phyloP scores from a whole-genome alignment of 92 coral and sea anemone genomes.

The Plumapathes pennacea region DNA sequence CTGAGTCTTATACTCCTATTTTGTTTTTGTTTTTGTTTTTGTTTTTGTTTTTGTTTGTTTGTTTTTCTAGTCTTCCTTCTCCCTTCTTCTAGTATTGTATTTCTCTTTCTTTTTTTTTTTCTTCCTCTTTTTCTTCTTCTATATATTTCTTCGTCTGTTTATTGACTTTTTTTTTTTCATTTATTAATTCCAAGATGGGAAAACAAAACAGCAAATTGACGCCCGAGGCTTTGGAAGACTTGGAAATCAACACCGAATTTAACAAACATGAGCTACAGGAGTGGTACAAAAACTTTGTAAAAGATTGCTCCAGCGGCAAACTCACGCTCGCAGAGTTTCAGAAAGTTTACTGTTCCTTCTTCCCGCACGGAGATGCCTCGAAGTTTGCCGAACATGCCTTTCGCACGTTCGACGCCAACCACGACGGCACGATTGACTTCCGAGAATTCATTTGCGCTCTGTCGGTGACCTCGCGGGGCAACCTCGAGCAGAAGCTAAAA shows the following conservation, averaged over 20 bases:
- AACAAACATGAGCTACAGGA: constrained; percentile 90
- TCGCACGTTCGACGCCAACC: constrained; percentile 88
- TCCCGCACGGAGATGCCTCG: constrained; percentile 98
- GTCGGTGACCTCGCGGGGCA: constrained; percentile 97
- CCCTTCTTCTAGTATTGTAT: too few species aligned
- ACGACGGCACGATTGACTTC: constrained; percentile 90
- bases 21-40: too few species aligned
- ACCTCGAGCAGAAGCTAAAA: constrained; percentile 89
- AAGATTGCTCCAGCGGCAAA: constrained; percentile 90
- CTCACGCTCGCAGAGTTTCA: constrained; percentile 90
- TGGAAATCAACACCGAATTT: constrained; percentile 81
- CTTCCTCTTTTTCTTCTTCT: too few species aligned
- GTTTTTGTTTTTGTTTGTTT: too few species aligned
- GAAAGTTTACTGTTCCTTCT: constrained; percentile 93
- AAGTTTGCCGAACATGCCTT: constrained; percentile 98
- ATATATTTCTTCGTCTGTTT: too few species aligned
- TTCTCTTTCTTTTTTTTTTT: too few species aligned
- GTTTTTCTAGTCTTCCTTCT: too few species aligned
- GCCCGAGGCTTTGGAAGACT: constrained; percentile 85
- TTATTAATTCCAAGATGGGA: too few species aligned
- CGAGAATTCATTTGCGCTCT: constrained; percentile 98
- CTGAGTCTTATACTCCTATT: too few species aligned
- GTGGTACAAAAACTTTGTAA: constrained; percentile 95
- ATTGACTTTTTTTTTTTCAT: too few species aligned
- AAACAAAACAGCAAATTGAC: constrained; percentile 97